These are phyloP conservation scores for Netelia virgata DNA, from an alignment of 2,888 invertebrate species.

Conservation along the genomic window DNA sequence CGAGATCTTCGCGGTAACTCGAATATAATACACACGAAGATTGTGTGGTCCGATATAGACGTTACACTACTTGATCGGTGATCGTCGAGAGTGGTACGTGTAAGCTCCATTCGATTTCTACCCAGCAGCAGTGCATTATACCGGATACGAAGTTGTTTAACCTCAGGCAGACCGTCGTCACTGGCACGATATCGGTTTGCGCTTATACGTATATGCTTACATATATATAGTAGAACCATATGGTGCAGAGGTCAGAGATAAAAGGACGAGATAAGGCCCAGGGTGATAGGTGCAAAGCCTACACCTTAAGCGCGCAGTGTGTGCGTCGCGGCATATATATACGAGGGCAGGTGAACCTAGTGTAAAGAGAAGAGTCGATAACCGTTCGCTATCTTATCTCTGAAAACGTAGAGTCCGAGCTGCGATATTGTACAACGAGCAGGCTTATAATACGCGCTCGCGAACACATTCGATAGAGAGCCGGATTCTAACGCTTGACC, in stretches of 20 bases:
- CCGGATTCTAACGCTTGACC: constrained; percentile 69
- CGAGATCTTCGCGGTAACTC: constrained; percentile 7
- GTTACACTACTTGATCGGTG: constrained; percentile 44
- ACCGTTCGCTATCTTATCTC: constrained; percentile 81
- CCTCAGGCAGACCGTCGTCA: constrained; percentile 60
- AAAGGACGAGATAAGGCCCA: constrained; percentile 80
- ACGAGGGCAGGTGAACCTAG: constrained; percentile 80
- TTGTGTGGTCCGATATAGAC: constrained; percentile 54
- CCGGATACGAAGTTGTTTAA: constrained; percentile 64
- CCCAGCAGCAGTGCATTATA: constrained; percentile 40
- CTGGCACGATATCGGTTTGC: constrained; percentile 54
- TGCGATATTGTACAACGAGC: constrained; percentile 61
- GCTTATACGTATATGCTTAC: constrained; percentile 43
- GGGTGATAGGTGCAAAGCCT: constrained; percentile 53
- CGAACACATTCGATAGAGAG: constrained; percentile 64
- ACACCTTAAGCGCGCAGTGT: constrained; percentile 20
- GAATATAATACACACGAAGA: constrained; percentile 8
- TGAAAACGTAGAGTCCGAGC: constrained; percentile 52
- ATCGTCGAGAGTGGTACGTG: constrained; percentile 28
- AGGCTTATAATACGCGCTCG: constrained; percentile 44
- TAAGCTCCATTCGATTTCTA: constrained; percentile 31
- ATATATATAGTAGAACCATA: constrained; percentile 72
- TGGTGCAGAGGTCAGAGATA: constrained; percentile 83
- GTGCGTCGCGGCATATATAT: constrained; percentile 32
- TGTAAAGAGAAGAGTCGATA: constrained; percentile 80